Conservation (phyloP, 2,797 vertebrate species). For the Mus minutoides region DNA sequence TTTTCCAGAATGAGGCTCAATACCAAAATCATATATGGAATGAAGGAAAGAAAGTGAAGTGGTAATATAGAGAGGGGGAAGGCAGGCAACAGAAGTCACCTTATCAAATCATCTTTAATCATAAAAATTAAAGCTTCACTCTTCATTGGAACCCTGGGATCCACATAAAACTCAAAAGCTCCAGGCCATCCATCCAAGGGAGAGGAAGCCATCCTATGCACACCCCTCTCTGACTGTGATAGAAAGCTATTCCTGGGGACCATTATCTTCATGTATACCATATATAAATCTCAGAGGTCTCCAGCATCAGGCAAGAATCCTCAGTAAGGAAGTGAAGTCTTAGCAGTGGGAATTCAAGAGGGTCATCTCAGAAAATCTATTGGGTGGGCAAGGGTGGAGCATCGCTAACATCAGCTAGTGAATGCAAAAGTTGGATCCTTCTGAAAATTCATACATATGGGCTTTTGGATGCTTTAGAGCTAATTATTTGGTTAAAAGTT, state of each 20-base stretch:
- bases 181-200: not conserved
- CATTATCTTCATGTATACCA: not conserved
- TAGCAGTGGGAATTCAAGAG: not conserved
- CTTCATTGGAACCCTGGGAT: not conserved
- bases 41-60: not conserved
- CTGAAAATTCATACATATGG: not conserved
- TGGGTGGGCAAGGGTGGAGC: accelerated
- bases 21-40: not conserved
- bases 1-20: not conserved
- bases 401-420: not conserved
- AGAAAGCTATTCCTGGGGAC: not conserved
- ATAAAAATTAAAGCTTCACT: not conserved
- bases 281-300: not conserved
- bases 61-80: accelerated
- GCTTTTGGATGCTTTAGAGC: not conserved
- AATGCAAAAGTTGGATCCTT: not conserved
- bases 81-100: not conserved
- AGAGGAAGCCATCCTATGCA: too few species aligned
- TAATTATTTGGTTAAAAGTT: not conserved
- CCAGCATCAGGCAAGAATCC: not conserved
- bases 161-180: not conserved
- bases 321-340: not conserved
- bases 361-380: not conserved
- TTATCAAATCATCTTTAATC: not conserved
- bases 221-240: accelerated